phyloP scores from a whole-genome alignment of 2,113 vertebrate genomes.

The Phalacrocorax carbo region DNA sequence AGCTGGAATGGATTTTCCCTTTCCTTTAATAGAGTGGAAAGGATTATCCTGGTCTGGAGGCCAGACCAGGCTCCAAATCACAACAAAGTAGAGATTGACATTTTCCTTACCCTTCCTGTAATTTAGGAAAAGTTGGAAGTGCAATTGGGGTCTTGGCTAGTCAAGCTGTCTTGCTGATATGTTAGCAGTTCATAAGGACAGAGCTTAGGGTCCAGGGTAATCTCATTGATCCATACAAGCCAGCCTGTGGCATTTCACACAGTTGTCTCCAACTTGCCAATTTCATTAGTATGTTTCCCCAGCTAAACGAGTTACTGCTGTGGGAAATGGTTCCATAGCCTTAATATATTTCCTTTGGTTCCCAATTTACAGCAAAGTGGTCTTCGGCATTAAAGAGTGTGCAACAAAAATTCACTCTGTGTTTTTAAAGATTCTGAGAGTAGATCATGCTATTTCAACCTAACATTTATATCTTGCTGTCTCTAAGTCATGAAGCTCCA shows the following conservation, averaged over 20 bases:
- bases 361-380: not conserved
- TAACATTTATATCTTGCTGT: not conserved
- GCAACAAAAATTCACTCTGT: not conserved
- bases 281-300: not conserved
- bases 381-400: not conserved
- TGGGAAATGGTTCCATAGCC: not conserved
- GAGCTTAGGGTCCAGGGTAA: not conserved
- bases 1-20: not conserved
- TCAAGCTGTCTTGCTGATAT: not conserved
- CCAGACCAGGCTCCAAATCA: not conserved
- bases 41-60: not conserved
- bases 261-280: not conserved
- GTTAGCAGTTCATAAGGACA: not conserved
- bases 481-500: not conserved
- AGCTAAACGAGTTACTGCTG: not conserved
- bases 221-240: not conserved
- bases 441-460: not conserved
- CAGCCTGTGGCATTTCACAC: not conserved
- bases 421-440: not conserved
- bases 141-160: constrained; percentile 36
- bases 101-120: constrained; percentile 3
- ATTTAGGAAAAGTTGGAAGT: not conserved
- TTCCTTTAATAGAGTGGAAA: not conserved
- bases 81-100: not conserved
- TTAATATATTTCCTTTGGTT: not conserved